Conservation (phyloP, 1,140 invertebrate genomes). For the Psilanteris sp. region DNA sequence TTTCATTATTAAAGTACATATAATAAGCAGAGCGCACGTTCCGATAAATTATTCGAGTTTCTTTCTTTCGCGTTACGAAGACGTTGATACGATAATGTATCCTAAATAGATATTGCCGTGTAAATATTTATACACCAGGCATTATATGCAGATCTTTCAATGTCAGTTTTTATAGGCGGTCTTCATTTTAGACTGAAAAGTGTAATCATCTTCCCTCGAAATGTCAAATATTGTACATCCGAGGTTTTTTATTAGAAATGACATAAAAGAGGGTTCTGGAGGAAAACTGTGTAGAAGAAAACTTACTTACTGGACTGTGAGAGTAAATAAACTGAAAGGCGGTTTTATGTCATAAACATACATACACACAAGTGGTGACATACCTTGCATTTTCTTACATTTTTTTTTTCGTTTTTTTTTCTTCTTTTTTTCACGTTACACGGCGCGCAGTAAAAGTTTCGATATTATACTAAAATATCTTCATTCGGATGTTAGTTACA, state of each 20-base stretch:
- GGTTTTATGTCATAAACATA: conserved; percentile 28
- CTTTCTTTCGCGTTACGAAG: neutral
- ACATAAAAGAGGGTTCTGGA: neutral
- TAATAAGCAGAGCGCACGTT: no score
- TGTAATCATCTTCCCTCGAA: conserved; percentile 3
- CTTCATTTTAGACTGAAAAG: conserved; percentile 3
- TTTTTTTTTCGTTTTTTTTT: no score
- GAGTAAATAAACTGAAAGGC: conserved; percentile 18
- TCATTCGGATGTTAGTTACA: conserved; percentile 11
- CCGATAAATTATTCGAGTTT: no score
- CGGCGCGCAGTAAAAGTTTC: conserved; percentile 40
- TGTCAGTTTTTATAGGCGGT: neutral
- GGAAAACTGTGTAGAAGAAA: conserved; percentile 15
- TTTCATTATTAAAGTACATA: no score
- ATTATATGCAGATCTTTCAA: no score
- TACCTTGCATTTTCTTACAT: conserved; percentile 39
- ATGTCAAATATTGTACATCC: neutral
- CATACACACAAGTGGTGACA: conserved; percentile 31
- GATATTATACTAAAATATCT: conserved; percentile 45
- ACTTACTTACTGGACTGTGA: conserved; percentile 16
- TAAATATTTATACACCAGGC: no score
- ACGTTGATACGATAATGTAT: no score
- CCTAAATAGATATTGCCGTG: no score
- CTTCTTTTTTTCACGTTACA: no score
- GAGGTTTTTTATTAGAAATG: conserved; percentile 22